Evolutionary conservation across 92 coral and sea anemone genomes (phyloP).

Genomic region (Zoanthus sociatus): DNA sequence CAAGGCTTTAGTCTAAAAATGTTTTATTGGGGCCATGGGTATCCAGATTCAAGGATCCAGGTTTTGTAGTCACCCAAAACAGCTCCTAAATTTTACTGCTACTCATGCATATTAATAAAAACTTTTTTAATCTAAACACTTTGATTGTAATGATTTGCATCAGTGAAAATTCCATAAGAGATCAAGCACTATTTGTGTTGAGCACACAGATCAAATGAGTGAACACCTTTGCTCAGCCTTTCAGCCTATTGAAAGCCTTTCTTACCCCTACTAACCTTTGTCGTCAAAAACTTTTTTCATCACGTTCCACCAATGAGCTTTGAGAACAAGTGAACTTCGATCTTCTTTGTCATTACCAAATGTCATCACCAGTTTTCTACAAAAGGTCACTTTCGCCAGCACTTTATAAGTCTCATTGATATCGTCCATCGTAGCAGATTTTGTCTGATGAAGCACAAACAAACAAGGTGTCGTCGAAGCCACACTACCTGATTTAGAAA

Average conservation of each 20-base stretch:
- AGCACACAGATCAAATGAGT: too few relatives aligned
- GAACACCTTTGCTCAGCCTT: too few relatives aligned
- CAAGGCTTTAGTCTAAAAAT: too few relatives aligned
- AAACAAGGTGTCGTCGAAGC: constrained; percentile 88
- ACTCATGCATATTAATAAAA: too few relatives aligned
- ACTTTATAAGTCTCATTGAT: constrained; percentile 89
- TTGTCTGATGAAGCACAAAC: constrained; percentile 87
- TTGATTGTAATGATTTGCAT: too few relatives aligned
- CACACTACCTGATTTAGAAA: constrained; percentile 81
- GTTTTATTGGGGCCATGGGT: too few relatives aligned
- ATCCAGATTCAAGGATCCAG: too few relatives aligned
- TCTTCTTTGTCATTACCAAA: constrained; percentile 90
- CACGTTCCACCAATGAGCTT: constrained; percentile 93
- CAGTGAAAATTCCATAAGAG: too few relatives aligned
- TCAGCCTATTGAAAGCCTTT: neutral
- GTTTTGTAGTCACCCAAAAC: too few relatives aligned
- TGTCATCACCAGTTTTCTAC: constrained; percentile 91
- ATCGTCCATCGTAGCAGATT: constrained; percentile 77
- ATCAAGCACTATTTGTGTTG: too few relatives aligned
- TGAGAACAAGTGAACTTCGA: constrained; percentile 77
- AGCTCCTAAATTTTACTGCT: too few relatives aligned
- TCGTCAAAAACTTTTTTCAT: constrained; percentile 92
- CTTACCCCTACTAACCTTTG: constrained; percentile 56
- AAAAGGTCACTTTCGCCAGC: constrained; percentile 86
- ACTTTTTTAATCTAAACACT: too few relatives aligned